Percentiles rank a stretch among this genome's conserved stretches.
These are phyloP conservation scores for Apis mellifera DNA, from an alignment of 1,140 invertebrate species.

Conservation along the genomic window Amel_HAv3.1 CM009931.2:430501-431000, in stretches of 20 bases:
- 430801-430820: not conserved
- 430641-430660: not conserved
- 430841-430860: not conserved
- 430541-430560: no score
- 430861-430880: not conserved
- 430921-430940: not conserved
- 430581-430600: no score
- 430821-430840: not conserved
- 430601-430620: not conserved
- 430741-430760: not conserved
- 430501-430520: not conserved
- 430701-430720: slow-evolving; percentile 27
- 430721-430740: not conserved
- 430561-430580: not conserved
- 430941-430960: not conserved
- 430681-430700: slow-evolving; percentile 56
- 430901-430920: not conserved
- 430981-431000: not conserved
- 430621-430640: no score
- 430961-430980: not conserved
- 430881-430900: not conserved
- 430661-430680: not conserved
- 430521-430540: not conserved
- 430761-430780: no score
- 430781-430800: not conserved